These are phyloP conservation scores for Caenorhabditis inopinata DNA, from an alignment of 1,140 invertebrate genomes.

Conservation along the genomic window DNA sequence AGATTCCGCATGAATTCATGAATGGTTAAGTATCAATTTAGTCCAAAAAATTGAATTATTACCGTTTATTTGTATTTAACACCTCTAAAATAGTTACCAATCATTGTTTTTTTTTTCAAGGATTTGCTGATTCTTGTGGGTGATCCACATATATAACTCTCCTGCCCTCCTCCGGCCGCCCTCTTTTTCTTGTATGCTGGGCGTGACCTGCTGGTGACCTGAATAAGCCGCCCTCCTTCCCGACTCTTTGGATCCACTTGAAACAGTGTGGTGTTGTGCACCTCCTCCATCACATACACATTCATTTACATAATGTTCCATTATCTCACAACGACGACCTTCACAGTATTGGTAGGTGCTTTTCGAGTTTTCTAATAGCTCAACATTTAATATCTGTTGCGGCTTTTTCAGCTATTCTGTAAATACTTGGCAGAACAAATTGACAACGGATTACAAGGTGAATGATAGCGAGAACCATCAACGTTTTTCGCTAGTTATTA, in stretches of 20 bases:
- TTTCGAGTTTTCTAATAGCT: neutral
- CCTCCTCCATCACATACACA: neutral
- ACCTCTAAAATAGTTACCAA: neutral
- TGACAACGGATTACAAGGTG: constrained; percentile 48
- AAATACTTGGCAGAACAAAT: constrained; percentile 38
- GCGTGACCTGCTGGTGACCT: constrained; percentile 29
- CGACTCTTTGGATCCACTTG: constrained; percentile 28
- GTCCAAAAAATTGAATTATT: neutral
- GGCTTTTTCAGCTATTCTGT: neutral
- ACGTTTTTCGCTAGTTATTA: too few species aligned
- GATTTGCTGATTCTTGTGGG: neutral
- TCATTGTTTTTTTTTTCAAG: neutral
- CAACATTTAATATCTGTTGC: neutral
- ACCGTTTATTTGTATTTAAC: neutral
- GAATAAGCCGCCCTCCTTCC: constrained; percentile 10
- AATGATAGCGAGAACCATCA: too few species aligned
- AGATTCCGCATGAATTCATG: too few species aligned
- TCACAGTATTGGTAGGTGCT: constrained; percentile 1
- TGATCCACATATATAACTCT: neutral
- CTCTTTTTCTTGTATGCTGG: constrained; percentile 1
- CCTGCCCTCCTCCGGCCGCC: neutral
- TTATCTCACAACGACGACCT: constrained; percentile 24
- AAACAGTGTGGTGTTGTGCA: constrained; percentile 5
- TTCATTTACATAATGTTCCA: constrained; percentile 26
- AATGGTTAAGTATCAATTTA: too few species aligned